Evolutionary conservation across 2,888 invertebrate species (phyloP).

Genomic region (Cheilosia grossa): DNA sequence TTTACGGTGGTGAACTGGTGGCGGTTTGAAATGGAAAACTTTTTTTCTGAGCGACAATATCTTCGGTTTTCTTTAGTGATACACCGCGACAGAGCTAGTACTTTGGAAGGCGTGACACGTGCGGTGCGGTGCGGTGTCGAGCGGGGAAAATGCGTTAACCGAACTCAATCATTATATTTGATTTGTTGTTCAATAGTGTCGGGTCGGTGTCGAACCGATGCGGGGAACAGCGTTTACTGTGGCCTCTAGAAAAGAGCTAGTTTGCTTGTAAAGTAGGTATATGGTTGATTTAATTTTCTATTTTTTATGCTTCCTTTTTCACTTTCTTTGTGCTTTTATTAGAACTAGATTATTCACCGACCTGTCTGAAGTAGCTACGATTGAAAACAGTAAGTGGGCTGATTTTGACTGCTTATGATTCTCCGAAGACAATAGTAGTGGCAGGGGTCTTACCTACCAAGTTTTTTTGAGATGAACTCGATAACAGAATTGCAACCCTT

Average conservation of each 20-base stretch:
- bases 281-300: constrained; percentile 22
- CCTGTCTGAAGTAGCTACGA: constrained; percentile 5
- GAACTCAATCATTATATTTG: too few species aligned
- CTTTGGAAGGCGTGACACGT: neutral
- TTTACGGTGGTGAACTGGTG: constrained; percentile 35
- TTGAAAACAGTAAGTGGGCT: constrained; percentile 10
- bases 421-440: too few species aligned
- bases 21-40: constrained; percentile 51
- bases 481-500: too few species aligned
- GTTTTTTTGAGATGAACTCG: too few species aligned
- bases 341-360: neutral
- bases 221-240: neutral
- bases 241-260: constrained; percentile 7
- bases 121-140: neutral
- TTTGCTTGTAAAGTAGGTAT: constrained; percentile 33
- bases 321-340: constrained; percentile 50
- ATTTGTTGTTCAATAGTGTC: too few species aligned
- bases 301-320: constrained; percentile 13
- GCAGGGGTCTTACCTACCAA: too few species aligned
- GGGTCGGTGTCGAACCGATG: neutral
- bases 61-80: constrained; percentile 50
- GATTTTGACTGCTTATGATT: too few species aligned
- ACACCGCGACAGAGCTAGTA: constrained; percentile 5
- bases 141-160: too few species aligned
- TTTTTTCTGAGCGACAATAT: constrained; percentile 57